A percentile compares a stretch with the other conserved stretches of the same genome.
phyloP scores from a whole-genome alignment of 2,797 vertebrate species.

The Salmo trutta region DNA sequence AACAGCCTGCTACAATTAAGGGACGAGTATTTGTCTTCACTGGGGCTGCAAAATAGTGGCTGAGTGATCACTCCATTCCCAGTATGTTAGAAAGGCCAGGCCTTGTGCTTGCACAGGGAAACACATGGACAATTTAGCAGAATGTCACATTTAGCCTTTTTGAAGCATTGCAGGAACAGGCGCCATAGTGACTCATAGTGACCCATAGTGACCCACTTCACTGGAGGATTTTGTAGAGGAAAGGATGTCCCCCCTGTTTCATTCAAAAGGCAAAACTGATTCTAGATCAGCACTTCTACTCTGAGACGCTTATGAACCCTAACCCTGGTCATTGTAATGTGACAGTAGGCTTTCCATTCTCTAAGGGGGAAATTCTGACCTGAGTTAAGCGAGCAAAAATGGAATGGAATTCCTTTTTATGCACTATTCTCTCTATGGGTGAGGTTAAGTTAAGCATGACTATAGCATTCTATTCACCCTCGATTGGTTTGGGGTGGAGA shows the following conservation, averaged over 20 bases:
- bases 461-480: no score
- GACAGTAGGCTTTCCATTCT: no score
- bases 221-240: background rate
- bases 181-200: background rate
- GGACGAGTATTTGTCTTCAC: constrained; percentile 42
- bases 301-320: no score
- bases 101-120: background rate
- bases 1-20: constrained; percentile 46
- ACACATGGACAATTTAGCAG: background rate
- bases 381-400: no score
- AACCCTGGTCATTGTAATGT: no score
- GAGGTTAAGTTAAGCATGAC: no score
- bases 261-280: no score
- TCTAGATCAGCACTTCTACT: no score
- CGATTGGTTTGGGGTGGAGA: no score
- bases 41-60: constrained; percentile 21
- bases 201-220: background rate
- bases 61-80: constrained; percentile 27
- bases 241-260: background rate
- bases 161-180: background rate
- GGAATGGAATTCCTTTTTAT: no score
- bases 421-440: no score
- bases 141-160: background rate
- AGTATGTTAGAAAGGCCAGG: constrained; percentile 11
- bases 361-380: no score